Evolutionary conservation across 2,888 invertebrate species (phyloP), one percentile per base, ranked within the genome.

Genomic region (Himalopsyche kuldschensis): DNA sequence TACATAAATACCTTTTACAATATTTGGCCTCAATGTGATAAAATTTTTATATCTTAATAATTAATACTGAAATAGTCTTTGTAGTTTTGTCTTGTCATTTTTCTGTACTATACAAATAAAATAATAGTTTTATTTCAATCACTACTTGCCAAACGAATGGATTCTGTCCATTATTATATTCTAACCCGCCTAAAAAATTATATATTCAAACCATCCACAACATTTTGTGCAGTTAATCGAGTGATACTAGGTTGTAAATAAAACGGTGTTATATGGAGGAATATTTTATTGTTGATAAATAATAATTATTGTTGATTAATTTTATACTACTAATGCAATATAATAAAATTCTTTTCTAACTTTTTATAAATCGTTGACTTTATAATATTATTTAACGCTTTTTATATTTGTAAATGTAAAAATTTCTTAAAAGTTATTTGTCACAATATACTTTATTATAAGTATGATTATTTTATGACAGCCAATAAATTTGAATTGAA

Each of bases 221-320:
- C 30, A 69, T 27, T 69, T 30, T 69, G 69, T 69, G 69, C 69
- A 69, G 69, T 69, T 69, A 32, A 1, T 31, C 8, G 80, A 80
- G 80, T 80, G 80, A 80, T 80, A 80, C 55, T 80, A 80, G 80
- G 31, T 80, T 80, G 35, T 76, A 41, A 76, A 76, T 35, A 76
- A 15, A 76, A 27, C 27, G 41, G 20, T 76, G 32, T 24, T 76
- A 20, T 30, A 69, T 69, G 69, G 15, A 69, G 69, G 76, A 48
- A 80, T 35, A 63, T 63, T 80, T 80, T 80, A 69, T 80, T 63
- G 63, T 63, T 69, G 27, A 69, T 30, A 69, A 69, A 69, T 30
- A 69, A 79, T 47, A 46, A 79, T 47, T 30, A 79, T 79, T 41
- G 46, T 47, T 46, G 46, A 77, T 77, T 46, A 46, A 77, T 77